Conservation (phyloP, 1,140 invertebrate species). For the Chelonus insularis region DNA sequence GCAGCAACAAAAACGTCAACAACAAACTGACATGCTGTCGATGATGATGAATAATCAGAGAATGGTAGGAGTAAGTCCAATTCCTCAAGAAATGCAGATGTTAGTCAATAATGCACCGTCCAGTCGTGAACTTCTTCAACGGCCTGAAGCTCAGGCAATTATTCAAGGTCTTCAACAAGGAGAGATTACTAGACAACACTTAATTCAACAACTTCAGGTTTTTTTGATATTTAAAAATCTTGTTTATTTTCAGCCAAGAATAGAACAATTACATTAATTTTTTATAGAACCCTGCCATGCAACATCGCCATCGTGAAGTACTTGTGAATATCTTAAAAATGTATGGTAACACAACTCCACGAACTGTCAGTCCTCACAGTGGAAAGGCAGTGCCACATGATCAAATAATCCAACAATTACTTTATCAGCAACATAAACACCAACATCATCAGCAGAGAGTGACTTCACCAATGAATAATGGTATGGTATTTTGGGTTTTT, state of each 20-base stretch:
- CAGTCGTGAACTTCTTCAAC: conserved; percentile 66
- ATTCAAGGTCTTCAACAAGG: conserved; percentile 73
- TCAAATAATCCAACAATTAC: conserved; percentile 54
- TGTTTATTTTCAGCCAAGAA: background rate
- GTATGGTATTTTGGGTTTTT: conserved; percentile 37
- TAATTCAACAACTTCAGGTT: conserved; percentile 72
- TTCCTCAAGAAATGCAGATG: conserved; percentile 62
- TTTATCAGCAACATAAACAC: conserved; percentile 50
- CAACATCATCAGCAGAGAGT: conserved; percentile 54
- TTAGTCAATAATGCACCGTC: conserved; percentile 61
- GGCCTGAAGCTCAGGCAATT: conserved; percentile 74
- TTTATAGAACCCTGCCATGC: conserved; percentile 68
- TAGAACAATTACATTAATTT: background rate
- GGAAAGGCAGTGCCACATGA: conserved; percentile 48
- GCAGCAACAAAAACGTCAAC: conserved; percentile 50
- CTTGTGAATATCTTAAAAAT: conserved; percentile 70
- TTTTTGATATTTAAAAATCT: background rate
- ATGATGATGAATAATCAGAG: conserved; percentile 55
- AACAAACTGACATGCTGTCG: conserved; percentile 57
- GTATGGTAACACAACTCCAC: conserved; percentile 56
- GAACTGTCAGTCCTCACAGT: conserved; percentile 61
- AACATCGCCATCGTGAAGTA: conserved; percentile 72
- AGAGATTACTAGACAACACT: conserved; percentile 72
- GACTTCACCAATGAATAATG: conserved; percentile 60
- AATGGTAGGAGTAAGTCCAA: conserved; percentile 56